Conservation (phyloP, 2,888 invertebrate species). For the Sarcophaga rosellei region DNA sequence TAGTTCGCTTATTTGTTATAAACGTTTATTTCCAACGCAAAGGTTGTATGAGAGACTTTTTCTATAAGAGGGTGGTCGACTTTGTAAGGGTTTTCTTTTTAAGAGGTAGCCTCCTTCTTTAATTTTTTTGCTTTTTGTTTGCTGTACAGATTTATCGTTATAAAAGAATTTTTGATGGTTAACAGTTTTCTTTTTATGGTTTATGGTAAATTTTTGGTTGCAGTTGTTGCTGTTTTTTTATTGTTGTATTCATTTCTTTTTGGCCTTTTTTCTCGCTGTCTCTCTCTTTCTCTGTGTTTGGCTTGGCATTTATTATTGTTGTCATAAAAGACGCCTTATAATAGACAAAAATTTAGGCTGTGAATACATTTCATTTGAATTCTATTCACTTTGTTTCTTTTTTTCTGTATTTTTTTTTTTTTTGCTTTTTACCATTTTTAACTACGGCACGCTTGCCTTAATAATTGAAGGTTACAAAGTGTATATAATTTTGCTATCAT, state of each 20-base stretch:
- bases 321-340: slow-evolving; percentile 78
- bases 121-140: not conserved
- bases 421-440: slow-evolving; percentile 26
- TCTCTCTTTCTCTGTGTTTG: slow-evolving; percentile 36
- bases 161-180: slow-evolving; percentile 56
- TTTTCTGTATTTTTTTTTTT: slow-evolving; percentile 24
- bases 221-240: slow-evolving; percentile 2
- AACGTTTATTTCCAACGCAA: slow-evolving; percentile 33
- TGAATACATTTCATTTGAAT: slow-evolving; percentile 33
- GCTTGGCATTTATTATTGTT: slow-evolving; percentile 76
- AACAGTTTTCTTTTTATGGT: slow-evolving; percentile 63
- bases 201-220: slow-evolving; percentile 51
- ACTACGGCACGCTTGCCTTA: slow-evolving; percentile 54
- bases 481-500: slow-evolving; percentile 43
- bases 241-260: not conserved
- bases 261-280: slow-evolving; percentile 53
- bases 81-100: slow-evolving; percentile 9
- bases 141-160: not conserved
- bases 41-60: slow-evolving; percentile 2
- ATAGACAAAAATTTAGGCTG: slow-evolving; percentile 49
- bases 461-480: slow-evolving; percentile 59
- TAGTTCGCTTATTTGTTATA: slow-evolving; percentile 44
- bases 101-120: not conserved
- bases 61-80: not conserved
- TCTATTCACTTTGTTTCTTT: slow-evolving; percentile 26